phyloP scores from a whole-genome alignment of 2,113 vertebrate genomes.

The Grus americana region DNA sequence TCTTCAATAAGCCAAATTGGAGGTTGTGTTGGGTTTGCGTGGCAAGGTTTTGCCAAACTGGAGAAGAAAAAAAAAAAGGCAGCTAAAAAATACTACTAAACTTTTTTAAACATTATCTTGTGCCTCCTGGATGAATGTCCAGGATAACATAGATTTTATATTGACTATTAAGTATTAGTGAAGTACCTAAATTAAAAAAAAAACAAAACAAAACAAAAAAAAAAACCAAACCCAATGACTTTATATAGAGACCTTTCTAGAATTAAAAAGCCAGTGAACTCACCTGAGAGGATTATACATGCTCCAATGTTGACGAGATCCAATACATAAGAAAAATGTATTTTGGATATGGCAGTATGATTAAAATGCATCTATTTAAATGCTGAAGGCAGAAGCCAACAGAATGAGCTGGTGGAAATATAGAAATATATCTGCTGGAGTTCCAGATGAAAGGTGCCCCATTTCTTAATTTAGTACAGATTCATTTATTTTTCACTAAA shows the following conservation, averaged over 20 bases:
- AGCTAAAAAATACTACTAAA: not conserved
- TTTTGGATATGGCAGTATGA: not conserved
- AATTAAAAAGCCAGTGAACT: not conserved
- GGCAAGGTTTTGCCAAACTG: not conserved
- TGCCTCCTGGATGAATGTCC: not conserved
- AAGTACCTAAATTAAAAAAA: not conserved
- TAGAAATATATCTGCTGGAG: not conserved
- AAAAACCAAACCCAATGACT: not conserved
- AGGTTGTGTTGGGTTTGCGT: not conserved
- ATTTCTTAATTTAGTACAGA: not conserved
- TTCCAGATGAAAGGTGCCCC: not conserved
- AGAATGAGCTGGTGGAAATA: not conserved
- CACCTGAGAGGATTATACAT: not conserved
- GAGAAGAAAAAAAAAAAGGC: too few relatives aligned
- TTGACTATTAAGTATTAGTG: not conserved
- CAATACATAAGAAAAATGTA: not conserved
- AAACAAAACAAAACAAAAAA: not conserved
- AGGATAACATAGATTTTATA: not conserved
- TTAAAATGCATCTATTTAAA: not conserved
- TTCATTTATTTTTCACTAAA: not conserved
- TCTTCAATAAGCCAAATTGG: not conserved
- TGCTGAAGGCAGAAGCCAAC: not conserved
- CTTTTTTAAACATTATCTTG: not conserved
- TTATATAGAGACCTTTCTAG: not conserved
- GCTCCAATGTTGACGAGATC: not conserved